A percentile compares a stretch with the other conserved stretches of the same genome.
Evolutionary conservation across 2,797 vertebrate species (phyloP).

Genomic region (Anniella stebbinsi): DNA sequence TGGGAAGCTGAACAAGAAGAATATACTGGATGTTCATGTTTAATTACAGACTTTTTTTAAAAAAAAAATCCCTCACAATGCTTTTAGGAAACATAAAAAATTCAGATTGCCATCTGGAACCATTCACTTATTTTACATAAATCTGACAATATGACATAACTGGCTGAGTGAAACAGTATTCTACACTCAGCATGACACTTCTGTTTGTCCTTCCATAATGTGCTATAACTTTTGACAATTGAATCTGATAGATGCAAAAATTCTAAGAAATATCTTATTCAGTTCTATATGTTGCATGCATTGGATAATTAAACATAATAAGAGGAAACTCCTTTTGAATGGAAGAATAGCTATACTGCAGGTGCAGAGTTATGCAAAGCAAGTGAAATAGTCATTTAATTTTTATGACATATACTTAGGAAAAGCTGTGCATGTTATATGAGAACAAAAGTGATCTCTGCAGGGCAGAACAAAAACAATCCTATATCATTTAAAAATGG

Average conservation of each 20-base stretch:
- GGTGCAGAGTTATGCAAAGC: background rate
- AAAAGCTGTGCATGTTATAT: conserved; percentile 12
- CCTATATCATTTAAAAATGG: conserved; percentile 3
- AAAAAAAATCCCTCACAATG: conserved; percentile 6
- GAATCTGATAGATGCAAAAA: conserved; percentile 14
- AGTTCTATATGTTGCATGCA: background rate
- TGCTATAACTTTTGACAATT: conserved; percentile 13
- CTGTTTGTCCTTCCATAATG: background rate
- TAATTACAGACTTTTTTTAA: conserved; percentile 7
- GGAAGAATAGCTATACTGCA: background rate
- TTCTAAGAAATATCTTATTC: background rate
- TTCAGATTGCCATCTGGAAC: conserved; percentile 26
- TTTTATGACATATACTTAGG: conserved; percentile 6
- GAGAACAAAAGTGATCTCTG: conserved; percentile 21
- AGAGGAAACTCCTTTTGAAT: background rate
- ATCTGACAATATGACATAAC: conserved; percentile 5
- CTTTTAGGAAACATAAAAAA: conserved; percentile 36
- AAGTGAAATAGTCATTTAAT: background rate
- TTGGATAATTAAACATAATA: conserved; percentile 9
- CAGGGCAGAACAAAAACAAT: conserved; percentile 43
- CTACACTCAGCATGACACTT: background rate
- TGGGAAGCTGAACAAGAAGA: background rate
- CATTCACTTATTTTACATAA: conserved; percentile 22
- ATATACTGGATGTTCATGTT: conserved; percentile 16
- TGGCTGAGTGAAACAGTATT: background rate